Evolutionary conservation across 2,797 vertebrate species (phyloP).

Genomic region (Pogoniulus pusillus): DNA sequence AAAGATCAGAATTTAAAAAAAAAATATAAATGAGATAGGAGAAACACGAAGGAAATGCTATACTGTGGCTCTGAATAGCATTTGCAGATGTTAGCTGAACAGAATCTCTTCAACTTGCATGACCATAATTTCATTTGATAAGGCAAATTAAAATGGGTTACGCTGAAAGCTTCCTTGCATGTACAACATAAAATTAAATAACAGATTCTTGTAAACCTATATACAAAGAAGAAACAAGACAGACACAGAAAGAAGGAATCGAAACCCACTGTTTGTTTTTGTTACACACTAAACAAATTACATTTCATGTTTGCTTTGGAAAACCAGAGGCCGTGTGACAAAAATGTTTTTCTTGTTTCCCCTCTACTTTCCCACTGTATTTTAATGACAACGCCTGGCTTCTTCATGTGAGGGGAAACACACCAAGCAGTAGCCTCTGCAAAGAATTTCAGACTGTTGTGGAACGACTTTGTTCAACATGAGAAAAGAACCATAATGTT

Average conservation of each 20-base stretch:
- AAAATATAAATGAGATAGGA: conserved; percentile 24
- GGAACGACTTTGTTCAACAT: neutral
- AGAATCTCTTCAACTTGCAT: conserved; percentile 42
- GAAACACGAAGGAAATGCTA: conserved; percentile 48
- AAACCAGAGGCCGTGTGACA: neutral
- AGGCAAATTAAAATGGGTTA: conserved; percentile 47
- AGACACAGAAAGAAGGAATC: conserved; percentile 21
- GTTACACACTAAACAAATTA: conserved; percentile 8
- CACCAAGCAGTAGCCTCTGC: neutral
- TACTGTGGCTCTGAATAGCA: conserved; percentile 5
- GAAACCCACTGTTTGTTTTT: conserved; percentile 17
- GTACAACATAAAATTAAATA: conserved; percentile 49
- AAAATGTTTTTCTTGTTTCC: conserved; percentile 28
- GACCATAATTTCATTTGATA: conserved; percentile 48
- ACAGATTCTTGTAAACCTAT: conserved; percentile 43
- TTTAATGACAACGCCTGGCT: conserved; percentile 25
- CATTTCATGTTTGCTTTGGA: conserved; percentile 11
- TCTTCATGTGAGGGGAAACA: neutral
- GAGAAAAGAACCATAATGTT: neutral
- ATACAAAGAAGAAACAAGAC: conserved; percentile 44
- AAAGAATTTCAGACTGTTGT: neutral
- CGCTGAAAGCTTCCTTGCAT: conserved; percentile 42
- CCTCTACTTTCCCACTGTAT: neutral
- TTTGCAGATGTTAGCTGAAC: conserved; percentile 54
- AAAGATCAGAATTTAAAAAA: neutral